phyloP scores from a whole-genome alignment of 2,797 vertebrate genomes.

The Myotis pilosus region DNA sequence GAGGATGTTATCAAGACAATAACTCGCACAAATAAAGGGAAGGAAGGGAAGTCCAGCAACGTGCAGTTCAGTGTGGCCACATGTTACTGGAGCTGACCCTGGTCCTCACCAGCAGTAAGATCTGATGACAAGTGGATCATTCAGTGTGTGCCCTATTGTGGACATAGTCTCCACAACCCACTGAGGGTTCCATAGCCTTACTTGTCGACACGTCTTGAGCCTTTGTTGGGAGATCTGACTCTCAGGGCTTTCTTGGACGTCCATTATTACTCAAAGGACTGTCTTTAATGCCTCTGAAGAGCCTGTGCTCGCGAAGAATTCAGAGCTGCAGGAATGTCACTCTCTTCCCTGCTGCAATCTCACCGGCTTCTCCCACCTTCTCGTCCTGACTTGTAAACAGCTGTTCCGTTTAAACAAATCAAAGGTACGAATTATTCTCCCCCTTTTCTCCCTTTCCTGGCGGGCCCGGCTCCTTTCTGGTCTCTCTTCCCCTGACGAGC shows the following conservation, averaged over 20 bases:
- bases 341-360: neutral
- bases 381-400: neutral
- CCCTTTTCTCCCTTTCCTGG: neutral
- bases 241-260: neutral
- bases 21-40: neutral
- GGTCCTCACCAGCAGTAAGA: neutral
- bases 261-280: neutral
- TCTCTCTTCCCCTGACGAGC: neutral
- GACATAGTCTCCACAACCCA: neutral
- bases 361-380: neutral
- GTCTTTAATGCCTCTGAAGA: neutral
- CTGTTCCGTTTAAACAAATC: neutral
- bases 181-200: neutral
- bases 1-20: neutral
- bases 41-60: neutral
- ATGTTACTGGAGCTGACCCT: accelerated
- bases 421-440: neutral
- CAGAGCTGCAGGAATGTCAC: too few relatives aligned
- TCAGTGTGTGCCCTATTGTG: too few relatives aligned
- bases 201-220: neutral
- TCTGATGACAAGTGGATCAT: neutral
- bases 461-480: neutral
- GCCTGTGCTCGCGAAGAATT: neutral
- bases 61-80: too few relatives aligned
- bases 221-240: neutral